Base-by-base conservation (phyloP, 2,113 vertebrate genomes). In the Tetraodon nigroviridis region DNA sequence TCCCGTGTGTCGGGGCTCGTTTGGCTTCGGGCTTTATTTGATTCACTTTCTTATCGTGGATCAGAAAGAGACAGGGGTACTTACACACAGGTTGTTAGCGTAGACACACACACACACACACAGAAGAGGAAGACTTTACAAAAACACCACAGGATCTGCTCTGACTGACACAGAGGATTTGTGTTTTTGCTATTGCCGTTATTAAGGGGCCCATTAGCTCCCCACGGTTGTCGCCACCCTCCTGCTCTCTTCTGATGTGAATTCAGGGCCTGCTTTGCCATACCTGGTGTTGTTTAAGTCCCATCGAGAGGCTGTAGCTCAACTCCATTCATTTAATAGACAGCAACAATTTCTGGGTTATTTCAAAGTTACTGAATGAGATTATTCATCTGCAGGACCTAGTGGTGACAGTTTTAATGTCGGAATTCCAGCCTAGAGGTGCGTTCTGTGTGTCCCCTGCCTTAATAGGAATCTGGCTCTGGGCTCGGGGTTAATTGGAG, bases 291-390 rank as follows among this genome's bases (percentile, higher is more conserved):
- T 80, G 84, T 80, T 87, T 87, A 84, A 83, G 82, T 84, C 71
- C 78, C 71, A 73, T 81, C 82, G 79, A 86, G 84, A 86, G 84
- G 75, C 82, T 82, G 82, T 72, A 71, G 71, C 79, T 83, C 80
- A 86, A 79, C 83, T 87, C 82, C 83, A 86, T 84, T 82, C 84
- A 83, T 84, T 87, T 80, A 84, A 68, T 80, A 84, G 73, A 70
- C 76, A 64, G 63, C 32, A 37, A 37, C 1, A 2, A 37, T 37
- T 37, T 12, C 32, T 37, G 32, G 32, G 32, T 37, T 37, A 37
- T 37, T 37, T 37, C 24, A 27, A 27, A 27, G 1, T 27, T 27
- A 27, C 24, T 27, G 24, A 27, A 27, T 1, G 24, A 1, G 24
- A 27, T 27, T 27, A 27, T 27, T 27, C 5, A 27, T 27, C 24